phyloP scores from a whole-genome alignment of 2,888 invertebrate genomes.

The Acanthopleura granulata region DNA sequence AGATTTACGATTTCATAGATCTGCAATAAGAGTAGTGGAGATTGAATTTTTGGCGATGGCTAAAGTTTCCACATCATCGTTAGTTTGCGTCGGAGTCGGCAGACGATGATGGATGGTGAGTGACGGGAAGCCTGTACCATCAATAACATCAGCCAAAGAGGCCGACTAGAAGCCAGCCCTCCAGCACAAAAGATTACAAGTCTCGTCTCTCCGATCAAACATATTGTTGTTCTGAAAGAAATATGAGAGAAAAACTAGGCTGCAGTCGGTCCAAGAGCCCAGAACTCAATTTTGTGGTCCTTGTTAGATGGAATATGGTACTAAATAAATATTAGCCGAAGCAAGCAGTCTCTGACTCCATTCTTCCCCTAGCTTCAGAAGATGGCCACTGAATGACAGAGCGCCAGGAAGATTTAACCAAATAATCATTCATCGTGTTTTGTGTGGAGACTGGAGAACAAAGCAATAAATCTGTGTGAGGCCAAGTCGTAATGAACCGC shows the following conservation, averaged over 20 bases:
- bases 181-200: background rate
- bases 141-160: too few species aligned
- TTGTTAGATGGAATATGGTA: background rate
- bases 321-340: constrained; percentile 8
- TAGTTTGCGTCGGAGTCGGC: background rate
- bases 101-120: too few species aligned
- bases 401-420: constrained; percentile 4
- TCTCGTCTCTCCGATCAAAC: background rate
- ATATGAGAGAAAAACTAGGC: constrained; percentile 1
- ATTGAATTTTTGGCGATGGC: constrained; percentile 10
- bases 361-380: background rate
- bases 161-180: too few species aligned
- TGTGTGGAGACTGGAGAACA: background rate
- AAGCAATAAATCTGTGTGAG: constrained; percentile 9
- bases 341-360: background rate
- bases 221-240: constrained; percentile 4
- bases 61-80: background rate
- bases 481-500: constrained; percentile 19
- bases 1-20: constrained; percentile 18
- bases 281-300: background rate
- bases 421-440: constrained; percentile 12
- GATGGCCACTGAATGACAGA: background rate
- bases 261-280: background rate
- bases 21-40: constrained; percentile 7
- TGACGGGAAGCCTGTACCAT: too few species aligned